phyloP scores from a whole-genome alignment of 1,140 invertebrate species.

The Harlomillsia oculata region DNA sequence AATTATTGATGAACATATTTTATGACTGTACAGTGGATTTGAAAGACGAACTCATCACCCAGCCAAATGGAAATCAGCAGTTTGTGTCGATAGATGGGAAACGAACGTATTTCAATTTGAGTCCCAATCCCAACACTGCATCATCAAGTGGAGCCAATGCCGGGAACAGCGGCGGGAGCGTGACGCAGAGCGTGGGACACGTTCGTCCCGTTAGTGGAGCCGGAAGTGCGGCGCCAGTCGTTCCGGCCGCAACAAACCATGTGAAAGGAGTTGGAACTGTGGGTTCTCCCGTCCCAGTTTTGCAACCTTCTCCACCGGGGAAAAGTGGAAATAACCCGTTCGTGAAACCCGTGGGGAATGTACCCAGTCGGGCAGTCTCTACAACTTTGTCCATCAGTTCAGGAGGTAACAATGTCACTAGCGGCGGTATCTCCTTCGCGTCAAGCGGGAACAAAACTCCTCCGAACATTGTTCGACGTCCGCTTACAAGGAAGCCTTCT shows the following conservation, averaged over 20 bases:
- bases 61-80: constrained; percentile 63
- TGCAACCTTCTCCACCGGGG: constrained; percentile 1
- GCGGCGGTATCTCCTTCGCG: neutral
- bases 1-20: constrained; percentile 1
- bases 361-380: constrained; percentile 15
- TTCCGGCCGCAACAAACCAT: neutral
- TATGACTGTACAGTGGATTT: constrained; percentile 35
- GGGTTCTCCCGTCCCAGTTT: constrained; percentile 9
- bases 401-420: neutral
- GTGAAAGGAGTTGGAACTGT: constrained; percentile 15
- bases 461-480: constrained; percentile 28
- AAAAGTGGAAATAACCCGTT: constrained; percentile 4
- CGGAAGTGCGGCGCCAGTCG: neutral
- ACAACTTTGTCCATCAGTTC: constrained; percentile 28
- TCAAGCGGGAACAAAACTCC: constrained; percentile 14
- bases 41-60: constrained; percentile 58
- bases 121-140: constrained; percentile 40
- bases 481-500: constrained; percentile 21
- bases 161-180: constrained; percentile 13
- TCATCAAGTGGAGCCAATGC: too few relatives aligned
- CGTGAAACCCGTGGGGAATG: neutral
- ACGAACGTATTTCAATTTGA: constrained; percentile 74
- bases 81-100: constrained; percentile 88
- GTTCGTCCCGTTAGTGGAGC: neutral
- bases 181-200: constrained; percentile 24